Evolutionary conservation across 2,797 vertebrate species (phyloP).

Genomic region (Pelochelys cantorii): DNA sequence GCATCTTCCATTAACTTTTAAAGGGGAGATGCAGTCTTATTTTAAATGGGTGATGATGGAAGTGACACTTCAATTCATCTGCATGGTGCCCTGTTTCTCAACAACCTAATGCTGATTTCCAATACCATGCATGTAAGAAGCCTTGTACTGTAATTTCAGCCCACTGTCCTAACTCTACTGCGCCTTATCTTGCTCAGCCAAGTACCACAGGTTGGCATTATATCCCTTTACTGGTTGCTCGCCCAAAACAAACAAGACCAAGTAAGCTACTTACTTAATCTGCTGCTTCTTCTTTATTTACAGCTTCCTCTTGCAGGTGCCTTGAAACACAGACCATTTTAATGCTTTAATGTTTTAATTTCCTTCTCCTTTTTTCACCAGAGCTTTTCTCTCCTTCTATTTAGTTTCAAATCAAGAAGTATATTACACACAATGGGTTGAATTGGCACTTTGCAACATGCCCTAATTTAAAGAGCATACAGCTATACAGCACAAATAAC

Average conservation of each 20-base stretch:
- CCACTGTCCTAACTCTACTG: not conserved
- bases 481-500: not conserved
- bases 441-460: not conserved
- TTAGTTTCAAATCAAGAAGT: not conserved
- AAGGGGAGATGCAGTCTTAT: slow-evolving; percentile 9
- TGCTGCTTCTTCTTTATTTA: not conserved
- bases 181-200: slow-evolving; percentile 50
- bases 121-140: slow-evolving; percentile 16
- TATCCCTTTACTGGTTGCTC: slow-evolving; percentile 15
- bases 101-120: not conserved
- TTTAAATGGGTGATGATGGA: slow-evolving; percentile 39
- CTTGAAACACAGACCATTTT: not conserved
- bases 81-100: not conserved
- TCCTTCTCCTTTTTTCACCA: not conserved
- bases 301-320: not conserved
- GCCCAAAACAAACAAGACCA: slow-evolving; percentile 29
- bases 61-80: slow-evolving; percentile 15
- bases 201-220: not conserved
- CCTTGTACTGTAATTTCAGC: slow-evolving; percentile 11
- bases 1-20: slow-evolving; percentile 44
- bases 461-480: not conserved
- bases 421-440: not conserved
- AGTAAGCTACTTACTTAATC: not conserved
- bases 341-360: not conserved
- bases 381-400: not conserved